phyloP scores from a whole-genome alignment of 1,140 invertebrate genomes.

The Penaeus japonicus region DNA sequence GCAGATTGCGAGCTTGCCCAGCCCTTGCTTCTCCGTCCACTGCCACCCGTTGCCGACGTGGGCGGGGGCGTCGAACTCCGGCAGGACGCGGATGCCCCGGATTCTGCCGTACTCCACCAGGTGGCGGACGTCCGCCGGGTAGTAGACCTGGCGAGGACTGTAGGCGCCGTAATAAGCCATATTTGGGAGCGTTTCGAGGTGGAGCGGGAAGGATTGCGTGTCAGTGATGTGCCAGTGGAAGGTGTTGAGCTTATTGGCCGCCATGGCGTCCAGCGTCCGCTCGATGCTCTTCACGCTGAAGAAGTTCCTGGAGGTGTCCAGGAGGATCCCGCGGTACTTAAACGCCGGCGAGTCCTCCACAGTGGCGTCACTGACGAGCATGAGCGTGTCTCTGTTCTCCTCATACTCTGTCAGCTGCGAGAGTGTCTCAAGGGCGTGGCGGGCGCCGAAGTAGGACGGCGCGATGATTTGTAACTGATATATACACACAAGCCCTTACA shows the following conservation, averaged over 20 bases:
- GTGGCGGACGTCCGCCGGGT: slow-evolving; percentile 73
- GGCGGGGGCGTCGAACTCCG: slow-evolving; percentile 86
- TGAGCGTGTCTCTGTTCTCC: slow-evolving; percentile 33
- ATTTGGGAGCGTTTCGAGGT: slow-evolving; percentile 61
- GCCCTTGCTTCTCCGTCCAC: slow-evolving; percentile 71
- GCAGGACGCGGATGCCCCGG: slow-evolving; percentile 78
- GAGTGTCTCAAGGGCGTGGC: slow-evolving; percentile 62
- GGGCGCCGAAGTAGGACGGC: slow-evolving; percentile 61
- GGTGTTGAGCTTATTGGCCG: slow-evolving; percentile 80
- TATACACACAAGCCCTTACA: not conserved
- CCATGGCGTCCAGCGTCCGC: slow-evolving; percentile 82
- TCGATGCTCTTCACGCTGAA: slow-evolving; percentile 74
- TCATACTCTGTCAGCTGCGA: slow-evolving; percentile 61
- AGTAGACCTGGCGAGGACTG: slow-evolving; percentile 67
- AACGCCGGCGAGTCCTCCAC: slow-evolving; percentile 51
- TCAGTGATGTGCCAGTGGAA: slow-evolving; percentile 93
- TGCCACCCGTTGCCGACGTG: slow-evolving; percentile 91
- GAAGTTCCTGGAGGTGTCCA: slow-evolving; percentile 64
- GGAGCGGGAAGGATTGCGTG: slow-evolving; percentile 84
- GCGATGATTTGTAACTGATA: slow-evolving; percentile 44
- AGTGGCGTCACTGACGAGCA: slow-evolving; percentile 11
- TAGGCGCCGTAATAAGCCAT: slow-evolving; percentile 54
- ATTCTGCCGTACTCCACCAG: slow-evolving; percentile 76
- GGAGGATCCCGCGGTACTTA: slow-evolving; percentile 50
- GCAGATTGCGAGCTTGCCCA: slow-evolving; percentile 66